Evolutionary conservation across 2,888 invertebrate genomes (phyloP), one percentile per base, ranked within the genome.

Genomic region (Cephus nigrinus): DNA sequence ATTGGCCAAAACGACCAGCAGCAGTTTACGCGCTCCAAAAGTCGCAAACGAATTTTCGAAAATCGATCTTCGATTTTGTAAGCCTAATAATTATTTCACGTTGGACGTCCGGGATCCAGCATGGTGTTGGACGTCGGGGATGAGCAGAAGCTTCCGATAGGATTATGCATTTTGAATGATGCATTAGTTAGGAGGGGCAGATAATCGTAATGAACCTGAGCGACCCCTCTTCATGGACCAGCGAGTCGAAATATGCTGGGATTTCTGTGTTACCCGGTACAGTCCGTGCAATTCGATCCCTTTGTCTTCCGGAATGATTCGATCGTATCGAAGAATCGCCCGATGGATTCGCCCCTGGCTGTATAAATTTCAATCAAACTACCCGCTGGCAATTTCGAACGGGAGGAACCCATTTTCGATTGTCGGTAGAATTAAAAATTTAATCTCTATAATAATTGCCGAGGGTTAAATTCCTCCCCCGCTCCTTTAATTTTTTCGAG

Each of bases 141-240:
- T 55, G 78, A 73, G 68, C 80, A 79, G 78, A 77, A 79, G 80
- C 84, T 80, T 79, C 82, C 82, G 85, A 88, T 86, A 85, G 88
- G 86, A 88, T 89, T 89, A 88, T 87, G 86, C 86, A 87, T 87
- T 89, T 89, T 87, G 88, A 89, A 84, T 84, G 89, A 86, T 88
- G 89, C 88, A 87, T 87, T 87, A 88, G 86, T 85, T 87, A 85
- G 88, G 85, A 87, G 88, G 88, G 87, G 88, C 86, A 88, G 89
- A 89, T 89, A 89, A 89, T 87, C 85, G 86, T 88, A 89, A 89
- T 88, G 88, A 89, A 86, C 87, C 86, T 84, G 80, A 80, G 84
- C 86, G 83, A 88, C 86, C 88, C 87, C 86, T 87, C 84, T 77
- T 78, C 84, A 84, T 87, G 88, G 88, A 86, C 86, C 87, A 88